Conservation (phyloP, 2,888 invertebrate species). For the Drosophila monieri region DNA sequence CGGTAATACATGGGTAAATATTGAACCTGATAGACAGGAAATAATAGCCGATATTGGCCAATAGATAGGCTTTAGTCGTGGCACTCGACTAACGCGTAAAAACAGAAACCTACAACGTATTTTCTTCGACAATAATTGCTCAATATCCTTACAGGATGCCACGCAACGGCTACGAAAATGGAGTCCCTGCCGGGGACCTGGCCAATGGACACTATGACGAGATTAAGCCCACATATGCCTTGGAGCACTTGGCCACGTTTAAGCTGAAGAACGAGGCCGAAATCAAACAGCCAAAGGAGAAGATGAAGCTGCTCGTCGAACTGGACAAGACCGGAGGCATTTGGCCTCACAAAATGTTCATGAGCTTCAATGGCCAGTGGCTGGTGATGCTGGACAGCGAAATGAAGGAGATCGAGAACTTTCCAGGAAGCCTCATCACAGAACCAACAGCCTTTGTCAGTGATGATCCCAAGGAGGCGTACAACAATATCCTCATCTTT, state of each 20-base stretch:
- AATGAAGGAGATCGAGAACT: constrained; percentile 97
- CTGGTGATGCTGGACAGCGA: constrained; percentile 97
- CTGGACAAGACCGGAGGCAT: constrained; percentile 97
- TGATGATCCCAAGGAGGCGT: constrained; percentile 96
- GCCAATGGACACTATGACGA: constrained; percentile 47
- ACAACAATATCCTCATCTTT: constrained; percentile 99
- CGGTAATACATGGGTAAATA: constrained; percentile 63
- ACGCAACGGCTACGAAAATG: constrained; percentile 73
- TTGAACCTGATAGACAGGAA: constrained; percentile 14
- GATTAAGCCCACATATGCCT: constrained; percentile 90
- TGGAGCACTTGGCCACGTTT: constrained; percentile 99
- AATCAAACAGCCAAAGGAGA: constrained; percentile 94
- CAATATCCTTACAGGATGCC: constrained; percentile 56
- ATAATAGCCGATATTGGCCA: neutral
- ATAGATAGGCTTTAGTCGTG: constrained; percentile 3
- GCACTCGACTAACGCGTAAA: neutral
- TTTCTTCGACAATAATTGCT: neutral
- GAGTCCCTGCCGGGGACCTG: constrained; percentile 37
- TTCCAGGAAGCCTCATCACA: constrained; percentile 95
- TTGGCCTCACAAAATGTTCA: constrained; percentile 99
- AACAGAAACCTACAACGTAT: neutral
- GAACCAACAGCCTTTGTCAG: constrained; percentile 98
- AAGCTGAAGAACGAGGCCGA: constrained; percentile 95
- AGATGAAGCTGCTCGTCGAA: constrained; percentile 94
- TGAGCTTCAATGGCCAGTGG: constrained; percentile 94